Evolutionary conservation across 2,113 vertebrate genomes (phyloP), one percentile per base, ranked within the genome.

Genomic region (Ameiurus melas): DNA sequence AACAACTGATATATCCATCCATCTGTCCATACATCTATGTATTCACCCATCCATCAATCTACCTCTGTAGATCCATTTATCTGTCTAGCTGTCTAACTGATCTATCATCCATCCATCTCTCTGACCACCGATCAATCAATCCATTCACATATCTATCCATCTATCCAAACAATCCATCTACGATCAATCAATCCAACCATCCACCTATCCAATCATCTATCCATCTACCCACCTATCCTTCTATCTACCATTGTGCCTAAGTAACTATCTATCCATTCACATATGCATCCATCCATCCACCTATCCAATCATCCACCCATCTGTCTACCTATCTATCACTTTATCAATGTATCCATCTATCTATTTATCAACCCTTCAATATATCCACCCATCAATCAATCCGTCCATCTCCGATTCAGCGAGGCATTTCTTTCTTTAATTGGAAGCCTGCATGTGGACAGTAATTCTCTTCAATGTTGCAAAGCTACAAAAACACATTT

Each of bases 401-500:
- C 55, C 17, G 20, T 81, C 55, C 17, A 36, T 58, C 16, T 0
- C 27, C 17, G 20, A 19, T 53, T 39, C 19, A 27, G 36, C 4
- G n/a, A 80, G 13, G 51, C 14, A 39, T 4, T 62, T 60, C 64
- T 47, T 51, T 36, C 25, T 7, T 83, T 73, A 6, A 36, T 51
- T 75, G 14, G 27, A 75, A 75, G 36, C 20, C 71, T 10, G 19
- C 20, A 77, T 39, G 30, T 53, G n/a, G 17, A 64, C 57, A 64
- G 6, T 51, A 68, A 78, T 55, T 33, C 36, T 43, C 19, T 78
- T 64, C 58, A 16, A 57, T 36, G 60, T 68, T 25, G 43, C 30
- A 47, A 88, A 4, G 27, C 47, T 55, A 77, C 43, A 51, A 85
- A 88, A 87, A 80, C 47, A 77, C 83, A 88, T 79, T 75, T 60